Conservation (phyloP, 2,797 vertebrate genomes). For the Telmatherina bonti region DNA sequence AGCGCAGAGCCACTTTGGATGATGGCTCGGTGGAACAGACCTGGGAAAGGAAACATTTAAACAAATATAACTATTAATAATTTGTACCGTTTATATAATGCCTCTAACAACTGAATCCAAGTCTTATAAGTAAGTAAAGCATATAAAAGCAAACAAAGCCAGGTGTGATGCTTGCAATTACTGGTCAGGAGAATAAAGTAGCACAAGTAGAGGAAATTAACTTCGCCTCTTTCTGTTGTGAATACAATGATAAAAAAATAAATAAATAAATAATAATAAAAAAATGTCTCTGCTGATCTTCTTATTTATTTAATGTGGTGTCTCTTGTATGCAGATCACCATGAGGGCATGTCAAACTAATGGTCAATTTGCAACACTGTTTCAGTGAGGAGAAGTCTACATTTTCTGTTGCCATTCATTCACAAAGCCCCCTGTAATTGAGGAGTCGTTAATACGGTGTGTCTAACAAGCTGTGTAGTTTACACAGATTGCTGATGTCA, state of each 20-base stretch:
- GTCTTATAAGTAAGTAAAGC: constrained; percentile 19
- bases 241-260: constrained; percentile 32
- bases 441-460: constrained; percentile 53
- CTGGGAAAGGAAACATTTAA: constrained; percentile 70
- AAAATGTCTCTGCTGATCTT: constrained; percentile 25
- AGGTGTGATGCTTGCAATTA: constrained; percentile 33
- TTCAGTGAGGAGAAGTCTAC: constrained; percentile 32
- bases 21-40: constrained; percentile 96
- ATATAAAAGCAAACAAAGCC: constrained; percentile 20
- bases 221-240: constrained; percentile 18
- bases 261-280: not conserved
- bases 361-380: constrained; percentile 56
- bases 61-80: constrained; percentile 26
- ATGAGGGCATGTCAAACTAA: constrained; percentile 41
- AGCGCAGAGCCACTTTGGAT: constrained; percentile 97
- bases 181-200: constrained; percentile 29
- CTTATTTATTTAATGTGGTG: constrained; percentile 35
- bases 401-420: constrained; percentile 27
- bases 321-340: constrained; percentile 30
- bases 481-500: constrained; percentile 58
- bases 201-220: constrained; percentile 35
- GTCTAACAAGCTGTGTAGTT: constrained; percentile 59
- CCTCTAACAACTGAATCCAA: constrained; percentile 30
- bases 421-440: constrained; percentile 42
- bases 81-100: constrained; percentile 16